phyloP scores from a whole-genome alignment of 1,140 invertebrate genomes.

The Drosophila pectinifera region DNA sequence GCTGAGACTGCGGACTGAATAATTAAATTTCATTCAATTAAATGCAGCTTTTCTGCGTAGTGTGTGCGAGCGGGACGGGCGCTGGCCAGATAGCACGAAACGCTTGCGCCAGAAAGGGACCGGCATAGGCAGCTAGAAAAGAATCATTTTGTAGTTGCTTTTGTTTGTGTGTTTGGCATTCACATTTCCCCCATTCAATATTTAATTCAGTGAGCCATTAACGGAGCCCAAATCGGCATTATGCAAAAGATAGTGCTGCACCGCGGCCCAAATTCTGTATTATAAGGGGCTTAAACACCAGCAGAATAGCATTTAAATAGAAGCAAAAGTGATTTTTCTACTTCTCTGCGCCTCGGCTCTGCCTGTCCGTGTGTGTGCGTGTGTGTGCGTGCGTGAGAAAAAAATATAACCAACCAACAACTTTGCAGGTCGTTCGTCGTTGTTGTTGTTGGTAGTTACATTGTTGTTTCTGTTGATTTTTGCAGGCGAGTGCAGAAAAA shows the following conservation, averaged over 20 bases:
- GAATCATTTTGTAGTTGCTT: slow-evolving; percentile 51
- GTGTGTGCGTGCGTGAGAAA: slow-evolving; percentile 45
- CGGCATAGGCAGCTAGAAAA: slow-evolving; percentile 45
- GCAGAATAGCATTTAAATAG: slow-evolving; percentile 2
- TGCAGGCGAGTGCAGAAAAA: slow-evolving; percentile 38
- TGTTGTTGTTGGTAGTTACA: slow-evolving; percentile 27
- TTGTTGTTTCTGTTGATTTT: slow-evolving; percentile 43
- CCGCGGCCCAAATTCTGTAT: slow-evolving; percentile 10
- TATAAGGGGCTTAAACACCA: slow-evolving; percentile 2
- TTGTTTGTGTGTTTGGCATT: slow-evolving; percentile 59
- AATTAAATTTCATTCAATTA: slow-evolving; percentile 44
- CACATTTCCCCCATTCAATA: slow-evolving; percentile 54
- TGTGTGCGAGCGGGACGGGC: slow-evolving; percentile 18
- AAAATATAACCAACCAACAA: slow-evolving; percentile 55
- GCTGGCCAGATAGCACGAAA: slow-evolving; percentile 22
- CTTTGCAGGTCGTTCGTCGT: slow-evolving; percentile 28
- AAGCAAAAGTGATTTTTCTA: slow-evolving; percentile 35
- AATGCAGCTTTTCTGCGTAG: slow-evolving; percentile 39
- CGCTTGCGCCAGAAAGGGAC: slow-evolving; percentile 41
- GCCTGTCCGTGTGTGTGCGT: slow-evolving; percentile 34
- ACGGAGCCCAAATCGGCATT: slow-evolving; percentile 24
- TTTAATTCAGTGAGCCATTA: slow-evolving; percentile 52
- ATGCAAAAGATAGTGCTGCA: slow-evolving; percentile 38
- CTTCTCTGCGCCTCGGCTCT: slow-evolving; percentile 19
- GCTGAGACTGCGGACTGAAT: neutral